Conservation (phyloP, 2,113 vertebrate genomes). For the Halichoeres trimaculatus region DNA sequence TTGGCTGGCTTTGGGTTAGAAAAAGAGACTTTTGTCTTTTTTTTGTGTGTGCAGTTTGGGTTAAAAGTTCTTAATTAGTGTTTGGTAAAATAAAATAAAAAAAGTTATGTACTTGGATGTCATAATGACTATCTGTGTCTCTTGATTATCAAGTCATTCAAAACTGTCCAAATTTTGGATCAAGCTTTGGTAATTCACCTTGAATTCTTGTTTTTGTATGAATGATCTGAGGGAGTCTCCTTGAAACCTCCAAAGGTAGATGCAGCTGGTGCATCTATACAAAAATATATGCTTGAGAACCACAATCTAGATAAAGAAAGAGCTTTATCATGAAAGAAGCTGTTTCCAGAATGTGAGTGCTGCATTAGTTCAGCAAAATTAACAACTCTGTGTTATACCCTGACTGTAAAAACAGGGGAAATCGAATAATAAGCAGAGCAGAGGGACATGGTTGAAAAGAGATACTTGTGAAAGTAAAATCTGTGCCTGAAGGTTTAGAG, state of each 20-base stretch:
- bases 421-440: constrained; percentile 29
- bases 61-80: background rate
- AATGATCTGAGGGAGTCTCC: background rate
- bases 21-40: background rate
- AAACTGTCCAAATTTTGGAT: too few relatives aligned
- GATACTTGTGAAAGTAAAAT: constrained; percentile 12
- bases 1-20: background rate
- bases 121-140: background rate
- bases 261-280: background rate
- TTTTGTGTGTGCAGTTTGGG: background rate
- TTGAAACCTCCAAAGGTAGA: background rate
- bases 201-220: background rate
- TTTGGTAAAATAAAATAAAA: background rate
- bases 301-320: constrained; percentile 12
- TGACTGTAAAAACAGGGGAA: constrained; percentile 23
- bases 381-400: background rate
- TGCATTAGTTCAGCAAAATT: constrained; percentile 13
- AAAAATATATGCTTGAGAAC: constrained; percentile 5
- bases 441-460: constrained; percentile 27
- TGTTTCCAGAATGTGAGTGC: constrained; percentile 6
- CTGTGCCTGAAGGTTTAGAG: background rate
- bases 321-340: constrained; percentile 4
- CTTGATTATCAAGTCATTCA: too few relatives aligned
- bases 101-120: background rate
- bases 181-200: too few relatives aligned